Evolutionary conservation across 2,888 invertebrate genomes (phyloP).

Genomic region (Mimumesa dahlbomi): DNA sequence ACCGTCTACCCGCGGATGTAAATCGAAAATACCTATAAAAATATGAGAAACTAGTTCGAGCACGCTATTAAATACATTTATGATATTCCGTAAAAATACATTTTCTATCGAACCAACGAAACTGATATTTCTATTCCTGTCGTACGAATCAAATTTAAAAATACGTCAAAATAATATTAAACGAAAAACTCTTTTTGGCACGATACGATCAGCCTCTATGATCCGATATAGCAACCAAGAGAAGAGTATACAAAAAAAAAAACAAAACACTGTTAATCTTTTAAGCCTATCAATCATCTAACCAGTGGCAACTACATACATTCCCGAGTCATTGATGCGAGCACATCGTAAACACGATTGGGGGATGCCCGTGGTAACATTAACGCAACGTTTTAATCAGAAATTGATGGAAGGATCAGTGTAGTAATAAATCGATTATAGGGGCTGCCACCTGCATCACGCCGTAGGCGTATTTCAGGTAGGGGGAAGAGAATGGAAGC

Average conservation of each 20-base stretch:
- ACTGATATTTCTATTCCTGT: too few relatives aligned
- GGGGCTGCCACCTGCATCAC: slow-evolving; percentile 35
- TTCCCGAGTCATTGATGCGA: not conserved
- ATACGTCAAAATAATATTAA: too few relatives aligned
- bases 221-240: too few relatives aligned
- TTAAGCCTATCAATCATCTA: not conserved
- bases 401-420: slow-evolving; percentile 41
- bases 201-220: not conserved
- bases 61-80: too few relatives aligned
- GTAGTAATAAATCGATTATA: slow-evolving; percentile 54
- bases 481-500: slow-evolving; percentile 54
- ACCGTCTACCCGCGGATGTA: too few relatives aligned
- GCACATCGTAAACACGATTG: not conserved
- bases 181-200: too few relatives aligned
- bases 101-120: too few relatives aligned
- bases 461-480: slow-evolving; percentile 48
- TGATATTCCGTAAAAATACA: too few relatives aligned
- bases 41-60: too few relatives aligned
- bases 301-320: not conserved
- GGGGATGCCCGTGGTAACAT: not conserved
- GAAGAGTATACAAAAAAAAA: too few relatives aligned
- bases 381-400: slow-evolving; percentile 11
- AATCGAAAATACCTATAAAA: too few relatives aligned
- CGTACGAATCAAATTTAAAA: too few relatives aligned
- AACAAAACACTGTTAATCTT: not conserved